These are phyloP conservation scores for Gryon sp. DNA, from an alignment of 1,140 invertebrate genomes.

Conservation along the genomic window DNA sequence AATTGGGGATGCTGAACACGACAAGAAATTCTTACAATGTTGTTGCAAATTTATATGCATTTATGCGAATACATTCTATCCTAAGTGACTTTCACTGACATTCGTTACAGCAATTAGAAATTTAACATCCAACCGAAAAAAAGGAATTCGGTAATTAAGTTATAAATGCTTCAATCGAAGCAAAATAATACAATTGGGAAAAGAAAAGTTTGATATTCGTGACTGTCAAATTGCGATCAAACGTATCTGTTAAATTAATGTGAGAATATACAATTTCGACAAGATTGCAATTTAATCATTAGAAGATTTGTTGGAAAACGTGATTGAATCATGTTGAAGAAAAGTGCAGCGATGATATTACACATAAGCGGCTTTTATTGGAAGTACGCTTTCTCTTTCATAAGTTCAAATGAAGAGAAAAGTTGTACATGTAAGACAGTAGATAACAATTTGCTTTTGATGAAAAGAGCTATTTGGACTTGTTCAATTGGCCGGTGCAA, in stretches of 20 bases:
- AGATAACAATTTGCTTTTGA: constrained; percentile 67
- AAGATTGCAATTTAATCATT: constrained; percentile 18
- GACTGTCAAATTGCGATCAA: no score
- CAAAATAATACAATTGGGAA: no score
- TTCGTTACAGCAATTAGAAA: not conserved
- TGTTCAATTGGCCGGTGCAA: no score
- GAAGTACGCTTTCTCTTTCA: constrained; percentile 37
- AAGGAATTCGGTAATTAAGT: no score
- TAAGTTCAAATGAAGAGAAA: constrained; percentile 25
- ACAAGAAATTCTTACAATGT: constrained; percentile 25
- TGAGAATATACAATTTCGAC: no score
- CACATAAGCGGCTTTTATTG: constrained; percentile 36
- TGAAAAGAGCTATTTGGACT: constrained; percentile 68
- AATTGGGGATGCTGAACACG: constrained; percentile 43
- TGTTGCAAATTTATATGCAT: constrained; percentile 32
- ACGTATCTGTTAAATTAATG: no score
- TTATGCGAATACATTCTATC: constrained; percentile 16
- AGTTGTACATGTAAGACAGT: constrained; percentile 68
- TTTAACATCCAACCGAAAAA: no score
- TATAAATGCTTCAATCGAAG: no score
- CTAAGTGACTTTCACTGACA: not conserved
- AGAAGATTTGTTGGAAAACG: constrained; percentile 10
- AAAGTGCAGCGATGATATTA: constrained; percentile 22
- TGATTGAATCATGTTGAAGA: constrained; percentile 40
- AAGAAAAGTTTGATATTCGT: no score